Percentiles rank a stretch among this genome's conserved stretches.
Evolutionary conservation across 2,888 invertebrate genomes (phyloP).

Genomic region (Pollenia angustigena): DNA sequence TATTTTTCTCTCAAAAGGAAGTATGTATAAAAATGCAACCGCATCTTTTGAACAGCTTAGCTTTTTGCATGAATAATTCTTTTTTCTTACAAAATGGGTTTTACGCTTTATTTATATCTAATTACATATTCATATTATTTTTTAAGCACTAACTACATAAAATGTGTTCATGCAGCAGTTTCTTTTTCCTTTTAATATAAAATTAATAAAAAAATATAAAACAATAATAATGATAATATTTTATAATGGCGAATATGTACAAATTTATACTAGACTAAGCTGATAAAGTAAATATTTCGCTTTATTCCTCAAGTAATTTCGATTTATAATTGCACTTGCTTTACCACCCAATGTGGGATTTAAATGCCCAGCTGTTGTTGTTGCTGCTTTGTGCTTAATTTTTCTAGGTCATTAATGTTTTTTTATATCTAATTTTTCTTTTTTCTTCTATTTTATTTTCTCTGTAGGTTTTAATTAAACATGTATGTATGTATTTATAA

Average conservation of each 20-base stretch:
- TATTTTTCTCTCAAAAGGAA: neutral
- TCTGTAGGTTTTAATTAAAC: conserved; percentile 57
- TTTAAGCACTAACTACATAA: conserved; percentile 16
- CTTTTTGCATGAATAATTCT: conserved; percentile 58
- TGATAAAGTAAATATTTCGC: conserved; percentile 22
- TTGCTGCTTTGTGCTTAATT: conserved; percentile 25
- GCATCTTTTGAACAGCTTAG: conserved; percentile 4
- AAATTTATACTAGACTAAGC: neutral
- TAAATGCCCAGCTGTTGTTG: neutral
- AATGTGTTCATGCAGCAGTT: too few species aligned
- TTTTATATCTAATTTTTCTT: conserved; percentile 39
- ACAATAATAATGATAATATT: conserved; percentile 11
- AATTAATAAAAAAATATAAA: neutral
- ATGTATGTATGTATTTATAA: conserved; percentile 56
- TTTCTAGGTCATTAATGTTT: conserved; percentile 66
- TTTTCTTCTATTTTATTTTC: conserved; percentile 47
- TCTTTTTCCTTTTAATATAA: too few species aligned
- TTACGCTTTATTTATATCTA: conserved; percentile 59
- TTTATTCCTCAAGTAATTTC: conserved; percentile 11
- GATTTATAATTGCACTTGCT: conserved; percentile 4
- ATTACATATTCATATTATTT: conserved; percentile 60
- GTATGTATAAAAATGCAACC: neutral
- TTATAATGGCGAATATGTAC: conserved; percentile 21
- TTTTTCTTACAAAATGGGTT: conserved; percentile 43
- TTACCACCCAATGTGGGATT: conserved; percentile 17